Evolutionary conservation across 2,888 invertebrate species (phyloP).

Genomic region (Stenolophus ochropezus): DNA sequence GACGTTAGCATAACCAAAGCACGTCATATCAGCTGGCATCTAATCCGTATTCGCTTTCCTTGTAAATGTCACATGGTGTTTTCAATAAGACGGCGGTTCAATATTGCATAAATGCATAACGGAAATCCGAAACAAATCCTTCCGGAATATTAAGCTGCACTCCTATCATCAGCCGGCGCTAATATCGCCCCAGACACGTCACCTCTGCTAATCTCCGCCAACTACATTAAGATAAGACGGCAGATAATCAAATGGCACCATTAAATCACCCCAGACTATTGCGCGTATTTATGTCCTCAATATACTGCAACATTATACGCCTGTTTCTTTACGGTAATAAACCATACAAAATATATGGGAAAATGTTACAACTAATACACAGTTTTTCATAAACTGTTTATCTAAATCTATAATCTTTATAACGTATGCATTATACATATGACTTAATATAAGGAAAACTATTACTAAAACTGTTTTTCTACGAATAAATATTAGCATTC

Average conservation of each 20-base stretch:
- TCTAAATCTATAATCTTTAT: too few relatives aligned
- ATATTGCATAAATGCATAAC: slow-evolving; percentile 33
- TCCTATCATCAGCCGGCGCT: neutral
- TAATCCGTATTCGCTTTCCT: slow-evolving; percentile 8
- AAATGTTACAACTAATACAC: too few relatives aligned
- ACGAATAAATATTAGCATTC: too few relatives aligned
- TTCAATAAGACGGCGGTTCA: slow-evolving; percentile 12
- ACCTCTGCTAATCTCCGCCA: neutral
- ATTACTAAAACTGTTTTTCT: too few relatives aligned
- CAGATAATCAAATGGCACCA: neutral
- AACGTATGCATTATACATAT: too few relatives aligned
- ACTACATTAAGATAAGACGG: neutral
- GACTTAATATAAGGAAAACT: too few relatives aligned
- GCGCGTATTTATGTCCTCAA: neutral
- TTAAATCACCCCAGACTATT: neutral
- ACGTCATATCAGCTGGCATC: neutral
- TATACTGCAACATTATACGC: too few relatives aligned
- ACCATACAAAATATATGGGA: too few relatives aligned
- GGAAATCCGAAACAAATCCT: slow-evolving; percentile 10
- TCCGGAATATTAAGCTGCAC: slow-evolving; percentile 7
- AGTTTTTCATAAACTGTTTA: too few relatives aligned
- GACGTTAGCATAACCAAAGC: neutral
- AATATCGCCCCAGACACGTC: neutral
- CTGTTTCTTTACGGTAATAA: too few relatives aligned
- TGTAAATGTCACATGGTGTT: neutral